Percentiles rank a stretch among this genome's conserved stretches.
These are phyloP conservation scores for Botia kubotai DNA, from an alignment of 2,797 vertebrate species.

Conservation along the genomic window DNA sequence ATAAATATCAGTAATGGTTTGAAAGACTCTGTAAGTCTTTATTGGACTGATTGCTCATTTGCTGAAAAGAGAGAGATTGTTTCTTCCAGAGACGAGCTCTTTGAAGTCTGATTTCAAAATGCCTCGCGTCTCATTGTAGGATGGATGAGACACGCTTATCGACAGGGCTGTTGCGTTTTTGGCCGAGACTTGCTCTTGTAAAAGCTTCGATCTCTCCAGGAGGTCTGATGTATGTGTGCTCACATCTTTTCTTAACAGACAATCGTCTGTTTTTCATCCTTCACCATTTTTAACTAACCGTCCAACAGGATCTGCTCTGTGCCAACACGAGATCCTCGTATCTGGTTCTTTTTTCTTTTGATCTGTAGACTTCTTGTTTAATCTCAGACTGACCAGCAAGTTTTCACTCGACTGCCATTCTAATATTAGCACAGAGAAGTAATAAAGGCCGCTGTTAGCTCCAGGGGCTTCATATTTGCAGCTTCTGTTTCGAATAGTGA, in stretches of 20 bases:
- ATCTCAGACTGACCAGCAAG: conserved; percentile 14
- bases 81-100: conserved; percentile 39
- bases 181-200: conserved; percentile 7
- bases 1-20: conserved; percentile 27
- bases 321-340: background rate
- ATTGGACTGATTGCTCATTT: conserved; percentile 58
- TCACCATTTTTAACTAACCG: background rate
- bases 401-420: conserved; percentile 16
- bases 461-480: conserved; percentile 48
- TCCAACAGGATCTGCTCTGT: conserved; percentile 2
- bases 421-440: conserved; percentile 53
- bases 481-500: conserved; percentile 41
- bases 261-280: conserved; percentile 2
- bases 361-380: background rate
- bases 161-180: conserved; percentile 37
- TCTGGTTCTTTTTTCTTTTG: background rate
- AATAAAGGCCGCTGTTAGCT: conserved; percentile 48
- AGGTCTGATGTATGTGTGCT: conserved; percentile 33
- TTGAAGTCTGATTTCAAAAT: conserved; percentile 57
- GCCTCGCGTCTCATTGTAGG: conserved; percentile 40
- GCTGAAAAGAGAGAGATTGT: conserved; percentile 47
- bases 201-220: conserved; percentile 35
- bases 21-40: conserved; percentile 41
- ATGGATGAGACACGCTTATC: conserved; percentile 37
- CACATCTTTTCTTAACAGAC: conserved; percentile 23